Percentiles rank a stretch among this genome's conserved stretches.
Evolutionary conservation across 1,140 invertebrate genomes (phyloP).

Genomic region (Parapsyche elsis): DNA sequence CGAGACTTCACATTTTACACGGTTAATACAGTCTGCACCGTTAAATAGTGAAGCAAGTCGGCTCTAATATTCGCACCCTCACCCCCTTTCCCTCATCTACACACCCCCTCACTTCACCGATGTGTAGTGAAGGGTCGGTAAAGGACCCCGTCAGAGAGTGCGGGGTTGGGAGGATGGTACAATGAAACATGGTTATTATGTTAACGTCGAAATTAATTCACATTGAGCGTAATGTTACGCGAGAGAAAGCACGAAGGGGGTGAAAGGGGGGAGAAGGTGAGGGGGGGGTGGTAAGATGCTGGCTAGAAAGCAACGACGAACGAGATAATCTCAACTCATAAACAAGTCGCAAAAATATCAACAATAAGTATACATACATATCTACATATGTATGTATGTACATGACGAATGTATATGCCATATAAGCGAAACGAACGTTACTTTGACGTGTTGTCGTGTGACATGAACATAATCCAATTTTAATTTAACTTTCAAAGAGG

Average conservation of each 20-base stretch:
- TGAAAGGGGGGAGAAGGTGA: background rate
- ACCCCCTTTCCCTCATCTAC: background rate
- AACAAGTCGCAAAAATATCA: too few relatives aligned
- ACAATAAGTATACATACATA: too few relatives aligned
- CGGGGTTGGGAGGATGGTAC: background rate
- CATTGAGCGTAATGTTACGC: slow-evolving; percentile 5
- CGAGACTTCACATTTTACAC: background rate
- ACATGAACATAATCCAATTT: too few relatives aligned
- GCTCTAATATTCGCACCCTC: background rate
- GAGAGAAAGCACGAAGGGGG: background rate
- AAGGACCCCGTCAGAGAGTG: background rate
- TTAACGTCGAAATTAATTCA: slow-evolving; percentile 41
- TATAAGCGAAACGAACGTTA: too few relatives aligned
- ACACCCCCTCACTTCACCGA: background rate
- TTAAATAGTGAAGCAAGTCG: background rate
- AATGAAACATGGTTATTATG: slow-evolving; percentile 34
- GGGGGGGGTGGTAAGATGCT: background rate
- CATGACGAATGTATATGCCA: too few relatives aligned
- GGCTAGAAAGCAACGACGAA: background rate
- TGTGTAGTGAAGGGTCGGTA: too few relatives aligned
- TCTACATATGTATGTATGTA: too few relatives aligned
- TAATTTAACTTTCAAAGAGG: too few relatives aligned
- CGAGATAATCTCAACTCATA: slow-evolving; percentile 1
- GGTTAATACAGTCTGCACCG: background rate
- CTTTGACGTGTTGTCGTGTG: too few relatives aligned